Conservation (phyloP, 2,888 invertebrate species). For the Orthosia gothica region DNA sequence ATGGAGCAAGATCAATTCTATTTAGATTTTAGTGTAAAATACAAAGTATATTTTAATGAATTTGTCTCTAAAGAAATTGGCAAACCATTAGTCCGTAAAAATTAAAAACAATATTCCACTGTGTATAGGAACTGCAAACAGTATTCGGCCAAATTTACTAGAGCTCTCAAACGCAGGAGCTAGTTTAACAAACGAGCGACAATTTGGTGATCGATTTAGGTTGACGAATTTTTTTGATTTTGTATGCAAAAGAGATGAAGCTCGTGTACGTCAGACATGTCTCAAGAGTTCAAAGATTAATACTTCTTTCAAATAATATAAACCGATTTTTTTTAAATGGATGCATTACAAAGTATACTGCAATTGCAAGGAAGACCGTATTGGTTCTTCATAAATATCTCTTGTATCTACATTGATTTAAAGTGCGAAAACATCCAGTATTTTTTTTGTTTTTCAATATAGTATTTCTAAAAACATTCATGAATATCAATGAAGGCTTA, state of each 20-base stretch:
- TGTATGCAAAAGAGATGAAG: not conserved
- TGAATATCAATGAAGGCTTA: not conserved
- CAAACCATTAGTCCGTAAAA: constrained; percentile 23
- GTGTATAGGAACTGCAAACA: constrained; percentile 36
- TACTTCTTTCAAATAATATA: too few species aligned
- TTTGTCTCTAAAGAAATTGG: not conserved
- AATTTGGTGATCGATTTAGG: not conserved
- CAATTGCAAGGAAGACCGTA: too few species aligned
- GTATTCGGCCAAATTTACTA: constrained; percentile 26
- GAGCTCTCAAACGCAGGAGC: constrained; percentile 15
- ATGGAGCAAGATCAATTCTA: too few species aligned
- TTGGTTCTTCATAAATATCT: too few species aligned
- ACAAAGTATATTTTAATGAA: constrained; percentile 1
- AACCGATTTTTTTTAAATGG: too few species aligned
- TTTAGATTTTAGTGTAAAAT: not conserved
- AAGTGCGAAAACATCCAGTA: too few species aligned
- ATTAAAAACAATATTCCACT: constrained; percentile 36
- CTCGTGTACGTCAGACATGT: too few species aligned
- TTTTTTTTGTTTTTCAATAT: too few species aligned
- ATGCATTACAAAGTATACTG: too few species aligned
- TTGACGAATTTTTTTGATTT: too few species aligned
- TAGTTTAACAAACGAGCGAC: constrained; percentile 14
- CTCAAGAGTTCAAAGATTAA: too few species aligned
- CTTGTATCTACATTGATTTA: too few species aligned
- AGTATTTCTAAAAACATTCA: not conserved